Conservation (phyloP, 2,888 invertebrate species). For the Lycocerus yunnanus region DNA sequence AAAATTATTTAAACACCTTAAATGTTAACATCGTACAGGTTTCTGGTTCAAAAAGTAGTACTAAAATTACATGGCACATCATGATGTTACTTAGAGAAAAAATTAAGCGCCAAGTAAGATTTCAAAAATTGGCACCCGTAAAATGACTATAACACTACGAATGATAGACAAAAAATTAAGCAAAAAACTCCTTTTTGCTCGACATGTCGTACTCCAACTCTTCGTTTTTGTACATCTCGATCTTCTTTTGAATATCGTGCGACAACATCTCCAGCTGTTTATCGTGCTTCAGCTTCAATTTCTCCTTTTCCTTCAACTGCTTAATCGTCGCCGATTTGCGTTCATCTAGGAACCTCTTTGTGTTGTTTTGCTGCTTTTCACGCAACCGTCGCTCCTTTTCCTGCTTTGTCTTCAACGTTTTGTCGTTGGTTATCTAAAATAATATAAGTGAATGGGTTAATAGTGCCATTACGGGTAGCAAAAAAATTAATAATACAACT, state of each 20-base stretch:
- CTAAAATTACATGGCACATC: background rate
- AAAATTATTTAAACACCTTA: background rate
- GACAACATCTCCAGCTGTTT: slow-evolving; percentile 89
- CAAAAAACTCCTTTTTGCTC: slow-evolving; percentile 88
- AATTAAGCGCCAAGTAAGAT: background rate
- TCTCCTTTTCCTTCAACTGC: slow-evolving; percentile 89
- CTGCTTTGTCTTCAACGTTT: slow-evolving; percentile 93
- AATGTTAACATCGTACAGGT: background rate
- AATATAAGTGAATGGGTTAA: too few species aligned
- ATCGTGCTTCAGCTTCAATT: slow-evolving; percentile 88
- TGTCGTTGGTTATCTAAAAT: slow-evolving; percentile 78
- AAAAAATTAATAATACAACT: too few species aligned
- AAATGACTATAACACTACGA: slow-evolving; percentile 5
- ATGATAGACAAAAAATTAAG: slow-evolving; percentile 57
- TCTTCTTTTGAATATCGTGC: slow-evolving; percentile 86
- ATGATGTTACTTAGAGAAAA: background rate
- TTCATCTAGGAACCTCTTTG: slow-evolving; percentile 96
- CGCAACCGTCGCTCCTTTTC: slow-evolving; percentile 92
- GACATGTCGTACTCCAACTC: slow-evolving; percentile 88
- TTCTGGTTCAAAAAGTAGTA: background rate
- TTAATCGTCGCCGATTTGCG: slow-evolving; percentile 86
- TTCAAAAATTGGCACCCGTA: background rate
- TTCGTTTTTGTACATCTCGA: slow-evolving; percentile 94
- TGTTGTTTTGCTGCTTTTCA: slow-evolving; percentile 97
- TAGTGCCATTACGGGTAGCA: too few species aligned